A percentile compares a stretch with the other conserved stretches of the same genome.
Conservation (phyloP, 1,140 invertebrate genomes). For the Parasteatoda tepidariorum region DNA sequence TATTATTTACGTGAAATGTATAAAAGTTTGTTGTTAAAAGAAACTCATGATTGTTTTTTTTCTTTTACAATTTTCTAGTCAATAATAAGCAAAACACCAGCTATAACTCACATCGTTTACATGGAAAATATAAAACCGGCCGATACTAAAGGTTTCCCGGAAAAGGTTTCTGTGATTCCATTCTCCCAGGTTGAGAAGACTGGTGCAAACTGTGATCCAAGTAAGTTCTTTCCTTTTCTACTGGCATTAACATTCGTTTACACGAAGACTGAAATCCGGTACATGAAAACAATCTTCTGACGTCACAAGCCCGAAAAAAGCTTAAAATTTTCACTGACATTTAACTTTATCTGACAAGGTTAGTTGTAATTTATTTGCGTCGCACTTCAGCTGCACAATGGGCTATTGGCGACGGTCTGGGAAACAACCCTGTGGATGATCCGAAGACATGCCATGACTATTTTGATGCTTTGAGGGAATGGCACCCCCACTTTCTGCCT, state of each 20-base stretch:
- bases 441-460: no score
- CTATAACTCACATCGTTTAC: constrained; percentile 81
- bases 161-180: constrained; percentile 63
- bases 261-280: no score
- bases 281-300: no score
- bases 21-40: not conserved
- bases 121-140: constrained; percentile 79
- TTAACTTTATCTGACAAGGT: no score
- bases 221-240: not conserved
- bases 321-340: no score
- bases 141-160: constrained; percentile 62
- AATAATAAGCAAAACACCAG: constrained; percentile 65
- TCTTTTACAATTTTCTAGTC: constrained; percentile 53
- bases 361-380: no score
- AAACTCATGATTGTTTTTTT: not conserved
- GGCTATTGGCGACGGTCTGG: no score
- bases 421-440: no score
- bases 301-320: no score
- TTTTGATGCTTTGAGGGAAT: no score
- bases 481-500: no score
- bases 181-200: constrained; percentile 65
- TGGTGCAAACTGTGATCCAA: constrained; percentile 62
- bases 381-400: no score
- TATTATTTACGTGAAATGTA: not conserved
- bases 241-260: not conserved